Percentiles rank a stretch among this genome's conserved stretches.
phyloP scores from a whole-genome alignment of 1,140 invertebrate genomes.

The Littorina saxatilis region DNA sequence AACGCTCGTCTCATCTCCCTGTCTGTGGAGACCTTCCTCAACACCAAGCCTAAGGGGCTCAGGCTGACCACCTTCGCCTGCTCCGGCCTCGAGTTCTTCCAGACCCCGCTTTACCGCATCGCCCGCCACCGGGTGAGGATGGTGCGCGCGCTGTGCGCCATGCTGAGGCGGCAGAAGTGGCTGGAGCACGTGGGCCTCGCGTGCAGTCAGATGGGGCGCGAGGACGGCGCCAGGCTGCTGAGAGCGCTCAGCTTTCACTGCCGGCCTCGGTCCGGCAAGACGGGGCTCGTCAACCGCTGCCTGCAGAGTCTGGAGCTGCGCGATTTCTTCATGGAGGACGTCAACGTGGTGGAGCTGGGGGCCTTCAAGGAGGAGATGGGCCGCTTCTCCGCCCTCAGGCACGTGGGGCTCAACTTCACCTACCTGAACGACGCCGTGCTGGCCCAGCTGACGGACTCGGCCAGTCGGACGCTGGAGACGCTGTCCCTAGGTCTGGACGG shows the following conservation, averaged over 20 bases:
- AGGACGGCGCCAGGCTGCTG: conserved; percentile 5
- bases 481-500: background rate
- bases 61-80: conserved; percentile 19
- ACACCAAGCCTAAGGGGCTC: background rate
- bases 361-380: conserved; percentile 17
- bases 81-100: conserved; percentile 30
- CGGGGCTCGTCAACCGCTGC: background rate
- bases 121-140: conserved; percentile 18
- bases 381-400: background rate
- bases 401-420: conserved; percentile 23
- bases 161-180: conserved; percentile 12
- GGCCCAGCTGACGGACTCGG: background rate
- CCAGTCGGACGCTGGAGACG: background rate
- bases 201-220: conserved; percentile 17
- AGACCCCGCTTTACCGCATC: conserved; percentile 29
- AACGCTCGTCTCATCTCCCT: conserved; percentile 7
- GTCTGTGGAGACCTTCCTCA: conserved; percentile 15
- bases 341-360: conserved; percentile 3
- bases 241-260: conserved; percentile 12
- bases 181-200: conserved; percentile 15
- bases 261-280: background rate
- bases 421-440: conserved; percentile 26
- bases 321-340: conserved; percentile 27
- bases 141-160: conserved; percentile 27
- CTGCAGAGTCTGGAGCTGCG: background rate